phyloP scores from a whole-genome alignment of 1,140 invertebrate genomes.

The Steinernema khuongi region DNA sequence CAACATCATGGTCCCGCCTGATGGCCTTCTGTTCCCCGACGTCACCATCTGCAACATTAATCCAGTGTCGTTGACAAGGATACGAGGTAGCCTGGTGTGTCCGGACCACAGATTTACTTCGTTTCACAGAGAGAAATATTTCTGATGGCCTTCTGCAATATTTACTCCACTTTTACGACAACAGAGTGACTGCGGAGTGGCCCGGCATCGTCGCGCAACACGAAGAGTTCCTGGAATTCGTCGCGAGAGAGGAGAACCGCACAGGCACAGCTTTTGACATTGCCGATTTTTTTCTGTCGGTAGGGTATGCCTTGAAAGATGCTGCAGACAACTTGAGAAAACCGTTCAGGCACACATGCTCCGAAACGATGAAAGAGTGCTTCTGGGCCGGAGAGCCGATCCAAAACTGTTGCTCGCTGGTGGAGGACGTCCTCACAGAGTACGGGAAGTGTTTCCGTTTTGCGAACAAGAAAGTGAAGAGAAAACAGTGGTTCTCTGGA shows the following conservation, averaged over 20 bases:
- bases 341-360: slow-evolving; percentile 18
- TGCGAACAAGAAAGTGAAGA: background rate
- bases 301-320: background rate
- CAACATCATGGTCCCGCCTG: slow-evolving; percentile 30
- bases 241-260: background rate
- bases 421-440: slow-evolving; percentile 20
- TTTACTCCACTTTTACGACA: slow-evolving; percentile 20
- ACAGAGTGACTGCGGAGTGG: background rate
- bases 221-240: slow-evolving; percentile 16
- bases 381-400: slow-evolving; percentile 18
- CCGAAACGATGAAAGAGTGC: slow-evolving; percentile 22
- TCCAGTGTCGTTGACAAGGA: slow-evolving; percentile 17
- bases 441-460: slow-evolving; percentile 30
- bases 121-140: slow-evolving; percentile 24
- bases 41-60: slow-evolving; percentile 34
- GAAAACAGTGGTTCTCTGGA: slow-evolving; percentile 32
- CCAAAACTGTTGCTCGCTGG: slow-evolving; percentile 24
- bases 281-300: slow-evolving; percentile 13
- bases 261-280: background rate
- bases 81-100: slow-evolving; percentile 17
- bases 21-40: slow-evolving; percentile 29
- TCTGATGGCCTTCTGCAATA: slow-evolving; percentile 10
- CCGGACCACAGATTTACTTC: no score
- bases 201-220: background rate
- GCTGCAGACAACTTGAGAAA: background rate